These are phyloP conservation scores for Cylloceria caligata DNA, from an alignment of 2,888 invertebrate species.

Conservation along the genomic window DNA sequence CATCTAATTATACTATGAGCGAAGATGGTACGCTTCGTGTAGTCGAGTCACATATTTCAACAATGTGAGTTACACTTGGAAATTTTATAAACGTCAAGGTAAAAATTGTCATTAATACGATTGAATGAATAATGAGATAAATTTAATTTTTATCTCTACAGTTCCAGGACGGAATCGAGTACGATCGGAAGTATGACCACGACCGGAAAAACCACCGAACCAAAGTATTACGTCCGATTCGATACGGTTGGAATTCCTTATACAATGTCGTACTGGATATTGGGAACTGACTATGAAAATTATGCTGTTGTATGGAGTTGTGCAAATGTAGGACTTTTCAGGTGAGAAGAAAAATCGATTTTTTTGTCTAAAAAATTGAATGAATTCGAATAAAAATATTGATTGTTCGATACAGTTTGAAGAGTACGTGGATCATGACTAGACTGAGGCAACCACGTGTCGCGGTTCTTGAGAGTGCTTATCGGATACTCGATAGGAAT, in stretches of 20 bases:
- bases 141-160: constrained; percentile 77
- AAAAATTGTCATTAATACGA: neutral
- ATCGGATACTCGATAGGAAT: constrained; percentile 86
- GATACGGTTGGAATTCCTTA: constrained; percentile 87
- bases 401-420: constrained; percentile 76
- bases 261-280: constrained; percentile 88
- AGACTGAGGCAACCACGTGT: constrained; percentile 87
- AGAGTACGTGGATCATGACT: constrained; percentile 88
- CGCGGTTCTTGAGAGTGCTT: constrained; percentile 87
- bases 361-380: neutral
- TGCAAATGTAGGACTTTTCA: constrained; percentile 86
- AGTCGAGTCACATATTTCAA: constrained; percentile 85
- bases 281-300: constrained; percentile 88
- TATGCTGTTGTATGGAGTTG: constrained; percentile 89
- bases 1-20: constrained; percentile 87
- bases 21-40: constrained; percentile 85
- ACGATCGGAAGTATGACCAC: constrained; percentile 87
- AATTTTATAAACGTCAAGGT: constrained; percentile 8
- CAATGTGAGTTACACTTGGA: constrained; percentile 82
- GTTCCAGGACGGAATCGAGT: constrained; percentile 86
- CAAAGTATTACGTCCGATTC: constrained; percentile 88
- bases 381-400: neutral
- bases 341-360: constrained; percentile 74
- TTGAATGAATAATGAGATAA: neutral
- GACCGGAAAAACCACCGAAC: constrained; percentile 86